Base-by-base conservation (phyloP, 2,888 invertebrate genomes). In the Tachystola acroxantha region DNA sequence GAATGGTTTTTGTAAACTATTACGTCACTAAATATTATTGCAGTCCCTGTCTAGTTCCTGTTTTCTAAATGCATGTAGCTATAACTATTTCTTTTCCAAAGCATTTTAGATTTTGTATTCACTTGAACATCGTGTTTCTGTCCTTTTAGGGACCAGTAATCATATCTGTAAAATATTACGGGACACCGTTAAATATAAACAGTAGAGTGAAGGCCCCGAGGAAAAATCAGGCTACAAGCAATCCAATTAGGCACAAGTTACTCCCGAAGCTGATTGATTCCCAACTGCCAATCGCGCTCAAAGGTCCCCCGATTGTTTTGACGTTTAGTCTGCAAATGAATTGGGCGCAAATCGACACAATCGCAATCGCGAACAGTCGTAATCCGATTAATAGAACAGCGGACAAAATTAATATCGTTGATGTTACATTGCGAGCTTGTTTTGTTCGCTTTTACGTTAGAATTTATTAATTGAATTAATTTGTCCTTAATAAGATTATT, bases 221-320 rank as follows among this genome's bases (percentile, higher is more conserved):
- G 50, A 46, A 42, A 51, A 48, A 46, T 11, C 27, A 48, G 46
- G 43, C 54, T 40, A 26, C 36, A 20, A 46, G 49, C 50, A 56
- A 64, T 64, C 57, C 62, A 64, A 64, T 66, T 64, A 66, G 50
- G 45, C 48, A 47, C 46, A 54, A 62, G 53, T 63, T 64, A 50
- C 50, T 48, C 40, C 38, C 29, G 34, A 32, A 50, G 46, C 48
- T 40, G 47, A 63, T 54, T 45, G 51, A 45, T 48, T 46, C 39
- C 37, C 42, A 48, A 37, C 46, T 49, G 55, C n/a, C n/a, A n/a
- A n/a, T n/a, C n/a, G 54, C 46, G 36, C 48, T 37, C 40, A 45
- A 51, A 43, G 46, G 46, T 33, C 37, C 38, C 40, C 41, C 22
- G 42, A 46, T 45, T 50, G 34, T 40, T 40, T 40, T 36, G 40